A percentile compares a stretch with the other conserved stretches of the same genome.
Evolutionary conservation across 1,140 invertebrate species (phyloP).

Genomic region (Matsumurasca onukii): DNA sequence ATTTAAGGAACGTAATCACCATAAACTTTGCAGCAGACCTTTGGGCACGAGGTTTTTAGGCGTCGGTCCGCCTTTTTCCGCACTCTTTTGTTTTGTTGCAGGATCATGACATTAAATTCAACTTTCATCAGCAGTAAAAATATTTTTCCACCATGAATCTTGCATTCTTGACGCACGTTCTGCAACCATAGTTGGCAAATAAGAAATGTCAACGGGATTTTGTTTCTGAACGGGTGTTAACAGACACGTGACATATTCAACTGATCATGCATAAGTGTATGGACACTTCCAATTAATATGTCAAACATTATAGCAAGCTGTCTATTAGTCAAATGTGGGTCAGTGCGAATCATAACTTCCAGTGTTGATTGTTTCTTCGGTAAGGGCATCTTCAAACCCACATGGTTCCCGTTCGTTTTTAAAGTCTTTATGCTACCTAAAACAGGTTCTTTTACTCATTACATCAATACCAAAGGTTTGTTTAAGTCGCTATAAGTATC

Average conservation of each 20-base stretch:
- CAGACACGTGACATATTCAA: conserved; percentile 2
- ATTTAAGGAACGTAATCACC: conserved; percentile 1
- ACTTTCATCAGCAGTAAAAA: neutral
- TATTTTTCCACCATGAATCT: neutral
- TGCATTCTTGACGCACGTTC: neutral
- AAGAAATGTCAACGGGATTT: neutral
- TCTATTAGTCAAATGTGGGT: conserved; percentile 2
- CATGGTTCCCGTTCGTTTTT: conserved; percentile 5
- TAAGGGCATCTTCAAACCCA: neutral
- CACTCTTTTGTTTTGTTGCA: neutral
- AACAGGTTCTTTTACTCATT: conserved; percentile 5
- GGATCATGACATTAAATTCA: neutral
- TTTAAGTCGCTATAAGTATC: neutral
- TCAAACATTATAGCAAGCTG: conserved; percentile 5
- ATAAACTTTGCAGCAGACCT: neutral
- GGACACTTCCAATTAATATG: neutral
- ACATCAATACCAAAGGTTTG: neutral
- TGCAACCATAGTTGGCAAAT: neutral
- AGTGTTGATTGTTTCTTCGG: conserved; percentile 5
- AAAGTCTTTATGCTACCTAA: neutral
- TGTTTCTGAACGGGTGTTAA: neutral
- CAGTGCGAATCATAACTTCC: conserved; percentile 5
- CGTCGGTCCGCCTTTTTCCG: neutral
- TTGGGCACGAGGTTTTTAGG: conserved; percentile 1
- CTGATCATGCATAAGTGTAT: neutral